Conservation (phyloP, 2,113 vertebrate species). For the Pachycephala philippinensis region DNA sequence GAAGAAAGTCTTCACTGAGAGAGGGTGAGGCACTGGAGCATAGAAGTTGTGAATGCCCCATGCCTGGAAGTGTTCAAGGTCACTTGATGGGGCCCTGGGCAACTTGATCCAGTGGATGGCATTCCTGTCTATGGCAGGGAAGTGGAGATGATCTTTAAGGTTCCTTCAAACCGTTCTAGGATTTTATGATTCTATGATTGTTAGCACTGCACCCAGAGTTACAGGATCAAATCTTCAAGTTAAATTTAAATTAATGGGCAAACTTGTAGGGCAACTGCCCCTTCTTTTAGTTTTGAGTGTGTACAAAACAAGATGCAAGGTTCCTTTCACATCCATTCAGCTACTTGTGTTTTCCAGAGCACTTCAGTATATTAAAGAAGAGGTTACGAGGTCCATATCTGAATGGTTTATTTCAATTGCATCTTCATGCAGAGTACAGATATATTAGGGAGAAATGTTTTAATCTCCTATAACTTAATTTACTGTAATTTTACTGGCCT, state of each 20-base stretch:
- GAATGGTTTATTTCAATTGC: not conserved
- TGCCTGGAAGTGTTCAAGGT: not conserved
- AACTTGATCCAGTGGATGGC: not conserved
- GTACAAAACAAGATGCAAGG: not conserved
- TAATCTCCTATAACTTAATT: not conserved
- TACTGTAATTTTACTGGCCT: not conserved
- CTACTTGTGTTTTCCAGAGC: not conserved
- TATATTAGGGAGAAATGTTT: not conserved
- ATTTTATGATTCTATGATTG: not conserved
- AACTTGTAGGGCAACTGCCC: not conserved
- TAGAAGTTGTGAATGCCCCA: not conserved
- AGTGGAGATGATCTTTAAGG: not conserved
- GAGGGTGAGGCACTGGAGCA: not conserved
- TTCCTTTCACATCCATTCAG: not conserved
- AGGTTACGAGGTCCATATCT: not conserved
- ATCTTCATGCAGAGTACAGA: not conserved
- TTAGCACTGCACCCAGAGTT: not conserved
- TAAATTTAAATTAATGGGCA: not conserved
- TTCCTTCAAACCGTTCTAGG: not conserved
- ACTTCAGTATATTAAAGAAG: not conserved
- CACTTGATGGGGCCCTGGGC: no score
- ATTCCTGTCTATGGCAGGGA: not conserved
- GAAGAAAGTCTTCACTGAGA: not conserved
- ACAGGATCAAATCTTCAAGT: not conserved
- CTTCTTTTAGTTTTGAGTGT: not conserved